phyloP scores from a whole-genome alignment of 2,113 vertebrate genomes.

The Barnardius zonarius region DNA sequence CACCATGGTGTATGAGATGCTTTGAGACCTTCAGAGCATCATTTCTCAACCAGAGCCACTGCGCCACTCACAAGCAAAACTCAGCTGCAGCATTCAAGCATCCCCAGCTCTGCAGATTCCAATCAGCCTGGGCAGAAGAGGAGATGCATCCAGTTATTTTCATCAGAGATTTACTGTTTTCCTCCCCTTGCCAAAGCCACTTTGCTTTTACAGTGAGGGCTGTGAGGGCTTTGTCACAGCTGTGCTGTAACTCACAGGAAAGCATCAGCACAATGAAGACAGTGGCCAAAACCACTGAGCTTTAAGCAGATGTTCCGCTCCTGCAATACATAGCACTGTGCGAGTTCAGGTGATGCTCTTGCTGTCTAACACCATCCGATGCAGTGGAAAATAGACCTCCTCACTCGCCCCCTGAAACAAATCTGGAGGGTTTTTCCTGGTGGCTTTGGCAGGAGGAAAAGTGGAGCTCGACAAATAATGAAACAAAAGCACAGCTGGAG shows the following conservation, averaged over 20 bases:
- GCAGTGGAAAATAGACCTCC: neutral
- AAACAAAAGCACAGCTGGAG: neutral
- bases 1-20: accelerated
- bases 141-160: neutral
- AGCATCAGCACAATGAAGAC: neutral
- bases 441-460: neutral
- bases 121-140: neutral
- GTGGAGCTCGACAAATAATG: neutral
- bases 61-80: neutral
- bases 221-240: neutral
- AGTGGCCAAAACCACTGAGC: neutral
- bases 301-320: neutral
- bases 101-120: neutral
- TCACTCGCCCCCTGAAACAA: neutral
- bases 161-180: neutral
- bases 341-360: accelerated
- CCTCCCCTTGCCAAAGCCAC: neutral
- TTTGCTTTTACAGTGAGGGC: neutral
- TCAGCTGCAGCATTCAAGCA: neutral
- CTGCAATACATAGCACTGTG: accelerated
- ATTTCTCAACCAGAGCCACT: neutral
- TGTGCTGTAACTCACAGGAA: neutral
- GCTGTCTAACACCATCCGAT: neutral
- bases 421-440: neutral
- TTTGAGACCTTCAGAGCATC: neutral